Conservation (phyloP, 2,797 vertebrate genomes). For the Vespertilio murinus region DNA sequence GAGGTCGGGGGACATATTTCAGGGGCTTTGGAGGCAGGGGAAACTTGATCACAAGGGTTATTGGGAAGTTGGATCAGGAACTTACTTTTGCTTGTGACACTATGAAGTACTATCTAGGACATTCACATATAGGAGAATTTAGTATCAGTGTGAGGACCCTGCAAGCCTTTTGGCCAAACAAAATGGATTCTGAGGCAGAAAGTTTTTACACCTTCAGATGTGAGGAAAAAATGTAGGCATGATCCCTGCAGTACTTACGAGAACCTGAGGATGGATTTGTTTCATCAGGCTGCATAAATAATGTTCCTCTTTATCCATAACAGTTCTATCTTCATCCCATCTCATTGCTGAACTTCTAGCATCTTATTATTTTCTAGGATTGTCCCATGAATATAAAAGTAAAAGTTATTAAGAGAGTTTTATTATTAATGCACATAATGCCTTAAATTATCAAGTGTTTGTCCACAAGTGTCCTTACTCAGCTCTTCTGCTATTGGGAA, state of each 20-base stretch:
- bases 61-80: neutral
- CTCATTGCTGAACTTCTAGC: neutral
- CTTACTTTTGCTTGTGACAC: neutral
- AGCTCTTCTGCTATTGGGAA: neutral
- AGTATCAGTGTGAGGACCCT: neutral
- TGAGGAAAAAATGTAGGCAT: neutral
- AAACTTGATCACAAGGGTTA: neutral
- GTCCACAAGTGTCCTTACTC: neutral
- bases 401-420: neutral
- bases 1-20: too few relatives aligned
- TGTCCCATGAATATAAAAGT: neutral
- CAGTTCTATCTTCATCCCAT: neutral
- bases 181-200: neutral
- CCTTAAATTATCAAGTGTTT: neutral
- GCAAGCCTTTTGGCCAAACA: neutral
- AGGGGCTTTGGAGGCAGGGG: neutral
- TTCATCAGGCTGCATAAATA: neutral
- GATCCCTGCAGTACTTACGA: neutral
- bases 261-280: neutral
- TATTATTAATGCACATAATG: neutral
- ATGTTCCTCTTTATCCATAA: neutral
- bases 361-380: neutral
- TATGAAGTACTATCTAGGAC: neutral
- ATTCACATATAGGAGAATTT: neutral
- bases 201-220: neutral